Evolutionary conservation across 2,113 vertebrate genomes (phyloP).

Genomic region (Acanthisitta chloris): DNA sequence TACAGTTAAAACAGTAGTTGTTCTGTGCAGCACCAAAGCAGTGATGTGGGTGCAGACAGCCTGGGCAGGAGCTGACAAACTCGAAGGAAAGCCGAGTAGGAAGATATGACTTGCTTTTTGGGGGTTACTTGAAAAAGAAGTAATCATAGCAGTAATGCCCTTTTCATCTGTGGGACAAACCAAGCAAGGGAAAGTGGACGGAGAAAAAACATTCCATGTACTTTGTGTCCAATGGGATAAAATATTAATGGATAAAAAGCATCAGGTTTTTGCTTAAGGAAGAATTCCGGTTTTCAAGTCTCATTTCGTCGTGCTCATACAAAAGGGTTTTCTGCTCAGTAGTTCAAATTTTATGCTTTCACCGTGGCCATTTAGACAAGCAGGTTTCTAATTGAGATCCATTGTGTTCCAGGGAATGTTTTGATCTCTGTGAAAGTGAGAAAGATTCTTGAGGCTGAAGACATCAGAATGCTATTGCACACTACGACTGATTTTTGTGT

Average conservation of each 20-base stretch:
- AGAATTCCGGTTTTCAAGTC: not conserved
- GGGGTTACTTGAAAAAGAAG: not conserved
- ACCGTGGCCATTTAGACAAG: not conserved
- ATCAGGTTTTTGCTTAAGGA: not conserved
- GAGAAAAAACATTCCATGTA: not conserved
- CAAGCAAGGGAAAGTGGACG: not conserved
- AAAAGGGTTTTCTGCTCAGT: not conserved
- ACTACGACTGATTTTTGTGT: not conserved
- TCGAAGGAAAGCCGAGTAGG: not conserved
- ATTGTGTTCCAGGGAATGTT: not conserved
- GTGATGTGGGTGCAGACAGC: not conserved
- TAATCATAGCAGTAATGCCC: not conserved
- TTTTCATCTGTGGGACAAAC: not conserved
- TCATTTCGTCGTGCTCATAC: not conserved
- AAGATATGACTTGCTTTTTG: not conserved
- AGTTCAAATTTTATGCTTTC: not conserved
- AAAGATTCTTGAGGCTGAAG: not conserved
- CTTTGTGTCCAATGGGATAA: not conserved
- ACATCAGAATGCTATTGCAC: not conserved
- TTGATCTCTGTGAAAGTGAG: not conserved
- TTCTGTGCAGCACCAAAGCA: not conserved
- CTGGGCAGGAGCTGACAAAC: not conserved
- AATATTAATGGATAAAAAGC: constrained; percentile 3
- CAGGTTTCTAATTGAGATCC: not conserved
- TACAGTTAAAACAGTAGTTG: not conserved